phyloP scores from a whole-genome alignment of 2,113 vertebrate species.

The Caloenas nicobarica region DNA sequence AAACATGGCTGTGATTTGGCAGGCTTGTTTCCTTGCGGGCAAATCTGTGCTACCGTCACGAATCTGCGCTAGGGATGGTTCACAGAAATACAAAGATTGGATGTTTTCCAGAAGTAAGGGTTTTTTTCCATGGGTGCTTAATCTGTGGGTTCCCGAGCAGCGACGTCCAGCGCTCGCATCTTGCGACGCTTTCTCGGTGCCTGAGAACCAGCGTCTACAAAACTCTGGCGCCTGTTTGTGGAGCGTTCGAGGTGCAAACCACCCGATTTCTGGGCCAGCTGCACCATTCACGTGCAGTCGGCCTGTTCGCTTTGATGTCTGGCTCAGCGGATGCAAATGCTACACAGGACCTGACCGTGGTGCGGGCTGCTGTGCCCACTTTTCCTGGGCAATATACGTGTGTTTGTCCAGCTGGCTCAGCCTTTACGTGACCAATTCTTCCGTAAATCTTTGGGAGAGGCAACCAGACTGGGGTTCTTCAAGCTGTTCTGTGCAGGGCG shows the following conservation, averaged over 20 bases:
- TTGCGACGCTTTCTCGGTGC: neutral
- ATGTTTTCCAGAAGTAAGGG: neutral
- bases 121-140: neutral
- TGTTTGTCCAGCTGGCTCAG: neutral
- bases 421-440: rapidly evolving
- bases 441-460: neutral
- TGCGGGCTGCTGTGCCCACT: too few species aligned
- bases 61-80: rapidly evolving
- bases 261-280: neutral
- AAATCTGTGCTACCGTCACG: neutral
- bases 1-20: rapidly evolving
- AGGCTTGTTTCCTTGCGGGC: neutral
- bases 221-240: neutral
- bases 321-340: rapidly evolving
- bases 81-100: neutral
- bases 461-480: neutral
- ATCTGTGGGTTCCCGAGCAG: rapidly evolving
- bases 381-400: rapidly evolving
- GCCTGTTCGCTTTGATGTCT: too few species aligned
- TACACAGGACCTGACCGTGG: neutral
- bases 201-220: rapidly evolving
- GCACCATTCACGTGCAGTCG: too few species aligned
- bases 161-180: rapidly evolving
- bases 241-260: rapidly evolving
- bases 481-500: rapidly evolving